Percentiles rank a stretch among this genome's conserved stretches.
phyloP scores from a whole-genome alignment of 2,113 vertebrate genomes.

The Grallaria varia region DNA sequence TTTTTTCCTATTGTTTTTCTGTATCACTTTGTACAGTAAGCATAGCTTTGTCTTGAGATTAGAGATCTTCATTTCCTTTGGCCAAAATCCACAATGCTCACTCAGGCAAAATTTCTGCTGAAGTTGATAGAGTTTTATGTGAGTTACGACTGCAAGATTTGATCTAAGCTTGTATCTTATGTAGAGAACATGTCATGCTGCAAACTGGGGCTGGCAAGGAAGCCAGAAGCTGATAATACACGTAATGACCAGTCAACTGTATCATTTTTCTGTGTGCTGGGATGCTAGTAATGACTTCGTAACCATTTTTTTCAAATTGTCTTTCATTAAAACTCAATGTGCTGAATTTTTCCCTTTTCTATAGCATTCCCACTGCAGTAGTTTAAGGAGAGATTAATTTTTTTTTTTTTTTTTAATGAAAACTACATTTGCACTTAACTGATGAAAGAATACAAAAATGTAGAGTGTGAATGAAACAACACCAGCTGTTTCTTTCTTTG shows the following conservation, averaged over 20 bases:
- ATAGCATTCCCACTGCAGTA: not conserved
- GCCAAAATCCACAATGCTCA: not conserved
- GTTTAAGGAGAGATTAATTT: not conserved
- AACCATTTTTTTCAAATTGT: not conserved
- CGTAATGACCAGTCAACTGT: not conserved
- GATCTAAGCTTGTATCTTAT: not conserved
- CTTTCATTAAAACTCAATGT: not conserved
- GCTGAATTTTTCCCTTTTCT: not conserved
- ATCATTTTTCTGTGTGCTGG: not conserved
- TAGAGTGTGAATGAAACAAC: not conserved
- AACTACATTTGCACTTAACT: not conserved
- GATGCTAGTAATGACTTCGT: not conserved
- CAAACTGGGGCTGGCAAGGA: not conserved
- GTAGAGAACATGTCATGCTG: not conserved
- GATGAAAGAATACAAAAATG: not conserved
- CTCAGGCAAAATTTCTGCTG: not conserved
- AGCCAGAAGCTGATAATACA: not conserved
- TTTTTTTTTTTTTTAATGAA: not conserved
- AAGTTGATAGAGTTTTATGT: not conserved
- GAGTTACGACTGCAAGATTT: not conserved
- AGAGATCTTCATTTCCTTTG: not conserved
- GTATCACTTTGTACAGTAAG: rapidly evolving
- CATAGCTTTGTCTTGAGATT: not conserved
- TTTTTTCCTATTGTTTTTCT: not conserved
- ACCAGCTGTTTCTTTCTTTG: not conserved